phyloP scores from a whole-genome alignment of 2,113 vertebrate genomes.

The Tyto alba region DNA sequence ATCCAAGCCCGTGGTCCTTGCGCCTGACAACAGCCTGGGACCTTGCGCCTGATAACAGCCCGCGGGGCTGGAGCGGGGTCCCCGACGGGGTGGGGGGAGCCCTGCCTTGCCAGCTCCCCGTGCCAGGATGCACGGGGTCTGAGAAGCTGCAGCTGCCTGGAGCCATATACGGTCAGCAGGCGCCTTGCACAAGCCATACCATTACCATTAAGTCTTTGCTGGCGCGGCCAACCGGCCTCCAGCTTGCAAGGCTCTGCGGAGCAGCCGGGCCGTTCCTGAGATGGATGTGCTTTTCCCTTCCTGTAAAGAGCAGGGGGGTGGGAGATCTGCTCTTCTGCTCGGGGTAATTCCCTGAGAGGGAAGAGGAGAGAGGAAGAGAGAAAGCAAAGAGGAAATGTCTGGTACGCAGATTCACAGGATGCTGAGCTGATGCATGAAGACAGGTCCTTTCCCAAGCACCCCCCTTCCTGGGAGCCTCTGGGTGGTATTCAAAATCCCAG shows the following conservation, averaged over 20 bases:
- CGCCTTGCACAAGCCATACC: background rate
- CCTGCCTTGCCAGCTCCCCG: background rate
- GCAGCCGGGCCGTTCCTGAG: background rate
- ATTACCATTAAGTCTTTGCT: background rate
- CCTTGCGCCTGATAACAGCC: rapidly evolving
- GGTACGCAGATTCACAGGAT: background rate
- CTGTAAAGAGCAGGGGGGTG: background rate
- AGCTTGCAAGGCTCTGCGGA: background rate
- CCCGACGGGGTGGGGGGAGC: rapidly evolving
- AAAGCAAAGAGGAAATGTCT: background rate
- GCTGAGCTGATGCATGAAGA: background rate
- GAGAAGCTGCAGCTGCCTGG: background rate
- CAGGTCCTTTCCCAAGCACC: background rate
- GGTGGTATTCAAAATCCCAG: background rate
- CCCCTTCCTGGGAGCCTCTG: background rate
- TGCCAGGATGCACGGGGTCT: rapidly evolving
- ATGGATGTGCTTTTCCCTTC: background rate
- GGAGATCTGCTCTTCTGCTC: background rate
- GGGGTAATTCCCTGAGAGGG: background rate
- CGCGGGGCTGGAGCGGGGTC: background rate
- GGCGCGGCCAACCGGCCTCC: background rate
- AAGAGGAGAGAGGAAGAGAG: background rate
- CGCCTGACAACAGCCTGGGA: background rate
- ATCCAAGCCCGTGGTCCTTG: rapidly evolving
- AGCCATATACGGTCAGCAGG: background rate